Conservation (phyloP, 1,140 invertebrate species). For the Plodia interpunctella region DNA sequence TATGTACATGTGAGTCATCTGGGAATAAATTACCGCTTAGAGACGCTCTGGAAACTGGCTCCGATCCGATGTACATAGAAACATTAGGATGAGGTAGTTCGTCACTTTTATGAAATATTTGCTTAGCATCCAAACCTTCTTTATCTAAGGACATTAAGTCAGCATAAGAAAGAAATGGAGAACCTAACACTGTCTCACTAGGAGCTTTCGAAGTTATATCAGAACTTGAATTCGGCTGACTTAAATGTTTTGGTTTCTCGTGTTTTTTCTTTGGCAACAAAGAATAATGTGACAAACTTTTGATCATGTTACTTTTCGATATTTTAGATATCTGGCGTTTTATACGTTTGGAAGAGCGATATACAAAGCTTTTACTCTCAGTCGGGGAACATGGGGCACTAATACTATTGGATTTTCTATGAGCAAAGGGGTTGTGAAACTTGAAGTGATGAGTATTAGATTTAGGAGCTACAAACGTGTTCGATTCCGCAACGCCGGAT, state of each 20-base stretch:
- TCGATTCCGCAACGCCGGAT: neutral
- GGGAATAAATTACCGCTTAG: slow-evolving; percentile 52
- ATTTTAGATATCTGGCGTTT: slow-evolving; percentile 60
- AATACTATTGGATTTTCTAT: slow-evolving; percentile 60
- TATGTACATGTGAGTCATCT: slow-evolving; percentile 40
- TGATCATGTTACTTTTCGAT: slow-evolving; percentile 67
- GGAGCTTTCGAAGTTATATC: slow-evolving; percentile 53
- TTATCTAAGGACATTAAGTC: slow-evolving; percentile 63
- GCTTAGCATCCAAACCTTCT: slow-evolving; percentile 35
- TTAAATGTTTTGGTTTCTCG: slow-evolving; percentile 40
- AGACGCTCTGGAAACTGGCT: slow-evolving; percentile 60
- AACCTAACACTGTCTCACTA: slow-evolving; percentile 66
- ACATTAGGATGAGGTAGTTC: slow-evolving; percentile 48
- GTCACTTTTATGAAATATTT: slow-evolving; percentile 56
- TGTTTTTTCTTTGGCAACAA: slow-evolving; percentile 61
- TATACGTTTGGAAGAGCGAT: slow-evolving; percentile 64
- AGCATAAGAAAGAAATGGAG: slow-evolving; percentile 62
- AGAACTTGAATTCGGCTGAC: slow-evolving; percentile 53
- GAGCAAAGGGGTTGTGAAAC: slow-evolving; percentile 60
- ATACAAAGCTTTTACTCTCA: slow-evolving; percentile 61
- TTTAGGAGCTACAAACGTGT: slow-evolving; percentile 51
- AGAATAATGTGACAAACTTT: slow-evolving; percentile 68
- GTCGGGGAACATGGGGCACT: slow-evolving; percentile 63
- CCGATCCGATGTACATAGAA: slow-evolving; percentile 69
- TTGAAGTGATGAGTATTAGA: slow-evolving; percentile 48